Evolutionary conservation across 2,113 vertebrate genomes (phyloP).

Genomic region (Prionailurus viverrinus): DNA sequence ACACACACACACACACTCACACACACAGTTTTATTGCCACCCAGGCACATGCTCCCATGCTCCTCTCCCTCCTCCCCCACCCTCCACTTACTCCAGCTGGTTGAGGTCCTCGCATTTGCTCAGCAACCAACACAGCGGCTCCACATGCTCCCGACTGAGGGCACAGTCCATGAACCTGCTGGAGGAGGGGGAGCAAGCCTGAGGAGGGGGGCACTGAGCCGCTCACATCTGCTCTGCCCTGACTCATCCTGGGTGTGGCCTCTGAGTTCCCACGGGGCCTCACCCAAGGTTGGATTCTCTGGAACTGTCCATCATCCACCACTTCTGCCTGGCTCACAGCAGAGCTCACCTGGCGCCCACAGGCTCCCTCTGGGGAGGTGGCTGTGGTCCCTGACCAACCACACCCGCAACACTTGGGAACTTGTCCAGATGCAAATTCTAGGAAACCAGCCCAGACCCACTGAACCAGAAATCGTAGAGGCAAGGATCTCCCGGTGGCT

Average conservation of each 20-base stretch:
- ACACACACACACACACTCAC: not conserved
- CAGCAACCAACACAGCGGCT: constrained; percentile 79
- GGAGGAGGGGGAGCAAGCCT: not conserved
- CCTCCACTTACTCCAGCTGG: constrained; percentile 86
- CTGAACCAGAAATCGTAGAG: not conserved
- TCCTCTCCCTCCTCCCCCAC: not conserved
- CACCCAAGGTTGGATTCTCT: not conserved
- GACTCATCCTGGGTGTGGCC: not conserved
- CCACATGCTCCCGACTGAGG: constrained; percentile 69
- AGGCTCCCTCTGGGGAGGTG: not conserved
- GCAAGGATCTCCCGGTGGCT: not conserved
- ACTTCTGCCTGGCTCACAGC: not conserved
- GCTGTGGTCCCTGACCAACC: not conserved
- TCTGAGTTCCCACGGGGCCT: not conserved
- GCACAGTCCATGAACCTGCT: constrained; percentile 80
- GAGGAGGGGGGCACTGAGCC: rapidly evolving
- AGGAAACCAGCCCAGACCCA: not conserved
- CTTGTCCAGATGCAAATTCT: not conserved
- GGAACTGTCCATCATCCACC: not conserved
- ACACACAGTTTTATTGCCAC: no score
- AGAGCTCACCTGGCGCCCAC: not conserved
- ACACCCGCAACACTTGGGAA: not conserved
- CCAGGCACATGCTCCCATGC: rapidly evolving
- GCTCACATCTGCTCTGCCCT: no score
- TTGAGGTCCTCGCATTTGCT: constrained; percentile 64